Evolutionary conservation across 2,888 invertebrate species (phyloP), one percentile per base, ranked within the genome.

Genomic region (Lepidochitona cinerea): DNA sequence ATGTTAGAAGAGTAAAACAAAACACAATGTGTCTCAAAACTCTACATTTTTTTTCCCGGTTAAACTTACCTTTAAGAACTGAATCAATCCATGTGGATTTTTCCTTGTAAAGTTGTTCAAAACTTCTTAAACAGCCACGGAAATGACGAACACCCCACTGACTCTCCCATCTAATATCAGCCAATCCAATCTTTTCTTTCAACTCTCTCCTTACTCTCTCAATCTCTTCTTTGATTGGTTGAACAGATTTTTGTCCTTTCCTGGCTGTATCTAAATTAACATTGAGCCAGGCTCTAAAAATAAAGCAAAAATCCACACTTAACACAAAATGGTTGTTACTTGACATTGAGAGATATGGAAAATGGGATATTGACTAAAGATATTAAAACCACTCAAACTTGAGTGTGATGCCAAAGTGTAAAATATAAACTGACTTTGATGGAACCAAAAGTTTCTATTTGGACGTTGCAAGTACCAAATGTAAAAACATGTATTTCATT

Each of bases 61-160:
- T 33, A 33, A 26, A 64, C 1, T 32, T 26, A 88, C 90, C 90
- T 85, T 84, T 82, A 77, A 97, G 92, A 53, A 82, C 77, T 81
- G 93, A 92, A 68, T 91, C 87, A 93, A 96, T 94, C 75, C 93
- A 92, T 70, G 93, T 92, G 0, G 94, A 92, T 91, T 97, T 95
- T 85, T 96, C 94, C 64, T 94, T 92, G 0, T 94, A 93, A 64
- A 97, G 91, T 0, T 95, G 93, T 77, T 94, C 93, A 59, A 98
- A 94, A 78, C 96, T 96, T 85, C 95, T 94, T 3, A 98, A 92
- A 85, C 96, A 96, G n/a, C 97, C 97, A 83, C 96, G 93, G 85
- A 96, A 96, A 88, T 97, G 97, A 82, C 95, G 94, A 73, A 84
- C 81, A 0, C 89, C 88, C 91, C 91, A 91, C 6, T 87, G 85